Conservation (phyloP, 2,797 vertebrate genomes). For the Scolopax bukidnonensis region DNA sequence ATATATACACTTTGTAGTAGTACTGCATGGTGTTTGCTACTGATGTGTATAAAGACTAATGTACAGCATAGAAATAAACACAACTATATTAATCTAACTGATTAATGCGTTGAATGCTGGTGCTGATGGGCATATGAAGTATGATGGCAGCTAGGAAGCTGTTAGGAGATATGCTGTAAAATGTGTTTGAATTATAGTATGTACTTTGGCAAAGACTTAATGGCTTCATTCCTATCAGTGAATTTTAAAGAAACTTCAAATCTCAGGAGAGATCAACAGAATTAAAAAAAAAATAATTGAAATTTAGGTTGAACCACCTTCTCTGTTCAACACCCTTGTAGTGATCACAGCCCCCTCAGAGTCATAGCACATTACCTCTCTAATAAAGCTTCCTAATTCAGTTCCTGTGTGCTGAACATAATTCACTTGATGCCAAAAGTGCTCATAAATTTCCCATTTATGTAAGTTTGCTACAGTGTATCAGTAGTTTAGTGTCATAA, state of each 20-base stretch:
- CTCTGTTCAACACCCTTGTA: neutral
- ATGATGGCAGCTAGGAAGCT: neutral
- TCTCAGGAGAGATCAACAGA: neutral
- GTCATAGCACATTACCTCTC: neutral
- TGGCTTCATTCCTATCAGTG: neutral
- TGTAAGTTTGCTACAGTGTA: neutral
- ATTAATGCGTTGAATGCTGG: neutral
- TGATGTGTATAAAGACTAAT: conserved; percentile 13
- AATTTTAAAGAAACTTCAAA: neutral
- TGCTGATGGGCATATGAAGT: neutral
- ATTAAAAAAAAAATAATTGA: accelerated
- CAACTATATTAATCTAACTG: neutral
- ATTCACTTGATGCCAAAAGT: conserved; percentile 25
- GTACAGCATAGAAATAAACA: conserved; percentile 11
- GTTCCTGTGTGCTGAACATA: neutral
- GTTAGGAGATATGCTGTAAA: neutral
- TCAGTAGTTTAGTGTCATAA: neutral
- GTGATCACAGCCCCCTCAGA: neutral
- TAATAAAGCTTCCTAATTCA: conserved; percentile 31
- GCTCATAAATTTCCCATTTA: conserved; percentile 13
- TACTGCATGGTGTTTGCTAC: neutral
- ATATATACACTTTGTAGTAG: neutral
- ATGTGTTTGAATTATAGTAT: neutral
- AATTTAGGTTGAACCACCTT: conserved; percentile 11
- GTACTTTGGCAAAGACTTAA: neutral